Conservation (phyloP, 2,797 vertebrate genomes). For the Coreius guichenoti region DNA sequence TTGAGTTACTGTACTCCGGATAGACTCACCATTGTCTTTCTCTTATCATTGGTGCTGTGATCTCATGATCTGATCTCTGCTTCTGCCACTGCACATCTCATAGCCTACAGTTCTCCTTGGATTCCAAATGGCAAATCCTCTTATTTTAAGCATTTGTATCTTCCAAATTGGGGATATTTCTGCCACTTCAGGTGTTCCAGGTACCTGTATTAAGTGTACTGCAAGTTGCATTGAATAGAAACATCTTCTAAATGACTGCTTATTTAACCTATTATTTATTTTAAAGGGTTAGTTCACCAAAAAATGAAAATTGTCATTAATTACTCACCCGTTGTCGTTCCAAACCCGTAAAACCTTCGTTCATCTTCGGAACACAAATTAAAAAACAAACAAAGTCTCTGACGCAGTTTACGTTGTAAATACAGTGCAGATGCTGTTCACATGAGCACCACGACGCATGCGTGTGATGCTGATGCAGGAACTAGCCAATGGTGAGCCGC, state of each 20-base stretch:
- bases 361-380: no score
- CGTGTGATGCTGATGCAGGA: no score
- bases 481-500: no score
- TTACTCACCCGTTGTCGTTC: no score
- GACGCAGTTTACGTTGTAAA: no score
- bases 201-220: background rate
- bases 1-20: background rate
- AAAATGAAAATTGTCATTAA: no score
- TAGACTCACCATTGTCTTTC: background rate
- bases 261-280: background rate
- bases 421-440: no score
- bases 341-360: no score
- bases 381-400: no score
- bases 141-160: no score
- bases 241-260: background rate
- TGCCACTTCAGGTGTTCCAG: background rate
- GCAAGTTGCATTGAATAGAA: background rate
- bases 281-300: no score
- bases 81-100: background rate
- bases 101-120: background rate
- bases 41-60: background rate
- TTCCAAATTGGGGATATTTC: background rate
- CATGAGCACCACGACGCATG: no score
- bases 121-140: background rate
- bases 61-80: slow-evolving; percentile 7